A percentile compares a stretch with the other conserved stretches of the same genome.
These are phyloP conservation scores for Musca domestica DNA, from an alignment of 1,140 invertebrate genomes.

Conservation along the genomic window DNA sequence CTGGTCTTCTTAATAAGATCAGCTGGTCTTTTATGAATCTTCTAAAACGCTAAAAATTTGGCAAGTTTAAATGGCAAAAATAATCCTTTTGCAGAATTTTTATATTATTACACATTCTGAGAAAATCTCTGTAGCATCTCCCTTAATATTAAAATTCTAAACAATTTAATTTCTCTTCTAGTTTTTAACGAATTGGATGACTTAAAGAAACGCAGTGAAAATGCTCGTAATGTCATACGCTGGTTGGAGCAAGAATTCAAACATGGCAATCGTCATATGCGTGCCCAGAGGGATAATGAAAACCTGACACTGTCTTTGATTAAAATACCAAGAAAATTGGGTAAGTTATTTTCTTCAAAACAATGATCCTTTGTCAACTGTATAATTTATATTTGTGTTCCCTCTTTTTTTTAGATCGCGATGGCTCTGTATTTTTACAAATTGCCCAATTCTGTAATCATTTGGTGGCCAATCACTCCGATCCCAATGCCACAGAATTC, in stretches of 20 bases:
- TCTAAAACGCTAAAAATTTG: no score
- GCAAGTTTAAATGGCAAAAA: no score
- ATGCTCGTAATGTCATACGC: constrained; percentile 83
- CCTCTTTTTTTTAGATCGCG: constrained; percentile 41
- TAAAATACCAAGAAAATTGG: constrained; percentile 66
- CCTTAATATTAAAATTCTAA: no score
- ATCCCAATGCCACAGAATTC: constrained; percentile 46
- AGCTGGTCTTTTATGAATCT: no score
- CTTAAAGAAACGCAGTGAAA: constrained; percentile 72
- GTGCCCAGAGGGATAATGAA: constrained; percentile 79
- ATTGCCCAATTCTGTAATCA: constrained; percentile 53
- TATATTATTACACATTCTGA: no score
- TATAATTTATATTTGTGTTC: not conserved
- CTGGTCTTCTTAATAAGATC: no score
- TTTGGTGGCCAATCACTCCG: constrained; percentile 48
- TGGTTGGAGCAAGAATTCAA: constrained; percentile 86
- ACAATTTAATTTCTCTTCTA: constrained; percentile 51
- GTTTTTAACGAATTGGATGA: constrained; percentile 84
- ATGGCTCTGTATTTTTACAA: constrained; percentile 47
- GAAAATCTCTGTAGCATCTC: no score
- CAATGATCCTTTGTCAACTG: no score
- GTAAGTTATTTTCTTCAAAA: constrained; percentile 31
- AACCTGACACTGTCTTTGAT: constrained; percentile 69
- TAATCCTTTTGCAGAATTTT: no score
- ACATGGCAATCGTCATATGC: constrained; percentile 77